These are phyloP conservation scores for Sceloporus tristichus DNA, from an alignment of 2,113 vertebrate genomes.

Conservation along the genomic window DNA sequence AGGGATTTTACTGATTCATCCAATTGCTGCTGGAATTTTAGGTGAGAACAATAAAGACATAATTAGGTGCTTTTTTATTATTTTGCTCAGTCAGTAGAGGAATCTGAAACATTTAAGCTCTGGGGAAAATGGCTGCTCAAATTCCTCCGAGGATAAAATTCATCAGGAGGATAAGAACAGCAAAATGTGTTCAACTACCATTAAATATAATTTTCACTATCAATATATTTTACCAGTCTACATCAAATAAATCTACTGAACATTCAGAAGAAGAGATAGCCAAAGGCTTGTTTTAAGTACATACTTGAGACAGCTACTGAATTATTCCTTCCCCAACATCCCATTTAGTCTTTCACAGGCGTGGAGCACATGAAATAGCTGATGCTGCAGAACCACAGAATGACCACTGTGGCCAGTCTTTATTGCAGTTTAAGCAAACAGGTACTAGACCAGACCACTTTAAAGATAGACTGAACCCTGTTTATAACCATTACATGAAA, in stretches of 20 bases:
- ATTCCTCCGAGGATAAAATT: conserved; percentile 1
- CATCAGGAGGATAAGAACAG: neutral
- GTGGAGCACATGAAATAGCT: neutral
- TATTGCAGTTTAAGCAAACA: neutral
- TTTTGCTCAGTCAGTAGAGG: neutral
- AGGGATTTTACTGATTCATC: neutral
- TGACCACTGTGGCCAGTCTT: neutral
- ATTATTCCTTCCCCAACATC: neutral
- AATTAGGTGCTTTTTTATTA: neutral
- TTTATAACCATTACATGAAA: conserved; percentile 36
- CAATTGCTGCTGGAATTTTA: neutral
- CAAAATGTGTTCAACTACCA: neutral
- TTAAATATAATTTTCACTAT: conserved; percentile 28
- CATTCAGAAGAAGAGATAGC: neutral
- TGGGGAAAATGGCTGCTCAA: neutral
- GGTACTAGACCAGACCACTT: conserved; percentile 11
- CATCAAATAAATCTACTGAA: conserved; percentile 9
- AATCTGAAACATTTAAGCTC: neutral
- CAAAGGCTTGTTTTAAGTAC: neutral
- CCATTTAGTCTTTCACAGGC: conserved; percentile 14
- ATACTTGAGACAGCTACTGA: neutral
- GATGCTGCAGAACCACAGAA: neutral
- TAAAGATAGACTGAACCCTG: conserved; percentile 28
- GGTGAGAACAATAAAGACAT: conserved; percentile 6
- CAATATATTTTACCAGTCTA: conserved; percentile 6